Evolutionary conservation across 1,140 invertebrate genomes (phyloP), one percentile per base, ranked within the genome.

Genomic region (Leguminivora glycinivorella): DNA sequence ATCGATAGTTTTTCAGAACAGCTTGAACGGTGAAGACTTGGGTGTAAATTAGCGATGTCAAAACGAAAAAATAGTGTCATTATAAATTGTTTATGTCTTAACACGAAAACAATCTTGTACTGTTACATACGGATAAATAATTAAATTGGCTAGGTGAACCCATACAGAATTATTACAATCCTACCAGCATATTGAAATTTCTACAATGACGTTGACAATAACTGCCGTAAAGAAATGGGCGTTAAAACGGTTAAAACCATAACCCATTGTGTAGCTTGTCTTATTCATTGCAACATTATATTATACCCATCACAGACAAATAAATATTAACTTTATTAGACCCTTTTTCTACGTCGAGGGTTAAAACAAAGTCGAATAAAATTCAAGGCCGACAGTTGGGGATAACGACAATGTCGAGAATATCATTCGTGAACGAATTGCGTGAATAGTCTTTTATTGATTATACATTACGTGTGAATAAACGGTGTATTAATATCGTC

Each of bases 371-470:
- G 47, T 52, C 17, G 47, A 52, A 52, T 52, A 52, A 6, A 52
- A n/a, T 52, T 52, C 43, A 47, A 47, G n/a, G 43, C 12, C n/a
- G 9, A 52, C n/a, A 22, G 5, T 52, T 19, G 17, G 3, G 47
- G 47, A 19, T 52, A 22, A 52, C 19, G 47, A 52, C 10, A 52
- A 52, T 52, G 22, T 47, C 43, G 10, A n/a, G 1, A 38, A 7
- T 9, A 43, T 22, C 7, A 0, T 7, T 22, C 4, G 4, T 17
- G 14, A 47, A 47, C 43, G n/a, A 47, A 47, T 47, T 47, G 43
- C n/a, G 43, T 47, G 43, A 47, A 38, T 38, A 47, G 43, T 47
- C 43, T 47, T 43, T 43, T 47, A 47, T 47, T 47, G 43, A 47
- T 47, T 47, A 47, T 47, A 47, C 43, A 47, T 47, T 47, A 47